Evolutionary conservation across 2,797 vertebrate species (phyloP), one percentile per base, ranked within the genome.

Genomic region (Phrynocephalus vlangalii): DNA sequence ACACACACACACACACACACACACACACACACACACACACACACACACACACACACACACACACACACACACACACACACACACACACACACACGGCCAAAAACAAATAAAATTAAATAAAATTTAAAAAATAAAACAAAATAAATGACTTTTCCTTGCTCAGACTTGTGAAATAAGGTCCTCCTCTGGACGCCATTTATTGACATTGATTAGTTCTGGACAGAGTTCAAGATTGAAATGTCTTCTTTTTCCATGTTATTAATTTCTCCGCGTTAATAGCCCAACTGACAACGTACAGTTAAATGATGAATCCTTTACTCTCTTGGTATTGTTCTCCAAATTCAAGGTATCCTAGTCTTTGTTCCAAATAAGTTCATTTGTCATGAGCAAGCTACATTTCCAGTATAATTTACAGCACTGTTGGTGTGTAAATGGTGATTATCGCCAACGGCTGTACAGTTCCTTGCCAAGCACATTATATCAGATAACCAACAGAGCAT

Each of bases 131-230:
- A n/a, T 6, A 71, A 71, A 26, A 13, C 28, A 33, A 80, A 60
- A 73, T 33, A 66, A 56, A 3, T 6, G 3, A 79, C 30, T 85
- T 68, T 20, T 30, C 24, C 28, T 78, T 78, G 63, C 60, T 71
- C 52, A 26, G 52, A 71, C 30, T 84, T 75, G 63, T 84, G 52
- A 84, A 84, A 75, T 48, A 3, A n/a, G 26, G 18, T 9, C 26
- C 33, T 48, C 22, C 24, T 63, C 72, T 84, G 72, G 66, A n/a
- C 26, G 56, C 26, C n/a, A 70, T 78, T 33, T 71, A 79, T 20
- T 71, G 85, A 44, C n/a, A 56, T 60, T 79, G 79, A 79, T 86
- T 50, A 79, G 50, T 79, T 79, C 16, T 86, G 85, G 79, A 67
- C 5, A 50, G 44, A 66, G 60, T 82, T 82, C 79, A 82, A 22